Percentiles rank a stretch among this genome's conserved stretches.
phyloP scores from a whole-genome alignment of 1,140 invertebrate genomes.

The Gonioctena quinquepunctata region DNA sequence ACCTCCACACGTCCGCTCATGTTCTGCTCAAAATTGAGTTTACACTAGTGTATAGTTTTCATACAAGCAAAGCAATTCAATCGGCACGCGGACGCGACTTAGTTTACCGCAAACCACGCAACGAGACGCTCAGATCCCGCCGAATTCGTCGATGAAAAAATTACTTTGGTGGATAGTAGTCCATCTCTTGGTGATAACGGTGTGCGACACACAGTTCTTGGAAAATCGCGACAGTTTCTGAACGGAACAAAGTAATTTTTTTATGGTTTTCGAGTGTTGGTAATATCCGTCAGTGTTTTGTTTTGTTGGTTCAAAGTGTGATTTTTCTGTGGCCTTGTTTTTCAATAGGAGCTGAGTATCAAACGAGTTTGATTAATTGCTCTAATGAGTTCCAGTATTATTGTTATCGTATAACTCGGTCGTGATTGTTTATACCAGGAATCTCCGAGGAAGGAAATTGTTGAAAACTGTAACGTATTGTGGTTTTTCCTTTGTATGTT shows the following conservation, averaged over 20 bases:
- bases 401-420: background rate
- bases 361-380: background rate
- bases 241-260: no score
- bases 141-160: background rate
- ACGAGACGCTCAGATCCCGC: background rate
- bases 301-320: background rate
- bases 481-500: no score
- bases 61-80: background rate
- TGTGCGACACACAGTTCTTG: no score
- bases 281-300: background rate
- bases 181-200: no score
- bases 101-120: background rate
- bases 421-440: background rate
- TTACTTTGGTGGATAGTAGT: no score
- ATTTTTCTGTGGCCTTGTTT: background rate
- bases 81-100: background rate
- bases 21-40: background rate
- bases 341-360: background rate
- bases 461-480: background rate
- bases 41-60: background rate
- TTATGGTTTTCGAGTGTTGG: no score
- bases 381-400: background rate
- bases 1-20: background rate
- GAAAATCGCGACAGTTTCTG: no score
- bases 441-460: background rate